Percentiles rank a stretch among this genome's conserved stretches.
phyloP scores from a whole-genome alignment of 1,140 invertebrate genomes.

The Zaprionus camerounensis region DNA sequence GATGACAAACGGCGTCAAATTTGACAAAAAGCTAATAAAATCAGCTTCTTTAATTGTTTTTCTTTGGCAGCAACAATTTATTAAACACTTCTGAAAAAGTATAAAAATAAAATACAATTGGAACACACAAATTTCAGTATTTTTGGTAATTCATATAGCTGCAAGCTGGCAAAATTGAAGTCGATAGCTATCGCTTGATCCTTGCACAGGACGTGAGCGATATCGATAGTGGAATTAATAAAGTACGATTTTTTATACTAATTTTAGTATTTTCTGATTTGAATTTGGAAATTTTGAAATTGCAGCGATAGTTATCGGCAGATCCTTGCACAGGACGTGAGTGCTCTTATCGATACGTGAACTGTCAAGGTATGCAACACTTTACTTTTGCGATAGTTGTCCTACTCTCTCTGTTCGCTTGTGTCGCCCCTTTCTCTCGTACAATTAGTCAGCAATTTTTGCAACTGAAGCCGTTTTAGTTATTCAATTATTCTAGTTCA shows the following conservation, averaged over 20 bases:
- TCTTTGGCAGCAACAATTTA: not conserved
- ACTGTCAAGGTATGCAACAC: not conserved
- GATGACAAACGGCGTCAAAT: slow-evolving; percentile 67
- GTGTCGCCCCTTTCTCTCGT: not conserved
- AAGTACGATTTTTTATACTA: not conserved
- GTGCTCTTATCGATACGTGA: not conserved
- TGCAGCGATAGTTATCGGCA: not conserved
- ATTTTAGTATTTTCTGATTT: not conserved
- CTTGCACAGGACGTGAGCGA: not conserved
- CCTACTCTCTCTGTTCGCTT: not conserved
- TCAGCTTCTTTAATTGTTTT: not conserved
- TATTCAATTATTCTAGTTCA: slow-evolving; percentile 5
- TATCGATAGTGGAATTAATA: not conserved
- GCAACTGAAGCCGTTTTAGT: not conserved
- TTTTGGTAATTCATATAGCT: not conserved
- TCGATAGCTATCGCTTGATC: not conserved
- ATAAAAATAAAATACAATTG: not conserved
- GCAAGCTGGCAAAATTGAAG: not conserved
- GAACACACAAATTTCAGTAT: not conserved
- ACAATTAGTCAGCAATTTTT: slow-evolving; percentile 2
- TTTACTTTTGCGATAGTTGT: not conserved
- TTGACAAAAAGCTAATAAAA: slow-evolving; percentile 35
- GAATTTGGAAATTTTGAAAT: not conserved
- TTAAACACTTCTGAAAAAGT: not conserved
- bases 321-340: not conserved